Percentiles rank a stretch among this genome's conserved stretches.
phyloP scores from a whole-genome alignment of 2,797 vertebrate genomes.

The Sciurus carolinensis region DNA sequence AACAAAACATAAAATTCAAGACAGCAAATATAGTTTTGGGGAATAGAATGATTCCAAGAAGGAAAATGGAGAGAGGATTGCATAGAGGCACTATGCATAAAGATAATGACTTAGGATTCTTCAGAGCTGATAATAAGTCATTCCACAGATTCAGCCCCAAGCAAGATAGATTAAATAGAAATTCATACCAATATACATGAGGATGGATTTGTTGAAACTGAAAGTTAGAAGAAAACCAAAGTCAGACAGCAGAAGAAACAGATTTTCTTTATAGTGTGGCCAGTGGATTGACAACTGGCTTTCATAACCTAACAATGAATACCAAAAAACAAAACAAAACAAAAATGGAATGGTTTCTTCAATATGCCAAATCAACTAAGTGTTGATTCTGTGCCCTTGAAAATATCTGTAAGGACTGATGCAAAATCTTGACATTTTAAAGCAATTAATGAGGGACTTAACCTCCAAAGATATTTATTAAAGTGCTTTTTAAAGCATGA shows the following conservation, averaged over 20 bases:
- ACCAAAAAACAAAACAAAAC: background rate
- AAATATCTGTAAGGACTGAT: background rate
- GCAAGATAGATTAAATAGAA: slow-evolving; percentile 56
- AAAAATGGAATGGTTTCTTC: background rate
- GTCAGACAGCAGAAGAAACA: background rate
- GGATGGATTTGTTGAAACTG: background rate
- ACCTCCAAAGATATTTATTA: background rate
- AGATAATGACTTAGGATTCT: background rate
- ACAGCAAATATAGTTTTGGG: background rate
- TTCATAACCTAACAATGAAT: background rate
- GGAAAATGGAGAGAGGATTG: background rate
- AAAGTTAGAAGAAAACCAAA: slow-evolving; percentile 46
- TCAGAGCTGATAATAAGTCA: background rate
- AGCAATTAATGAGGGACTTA: background rate
- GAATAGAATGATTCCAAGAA: background rate
- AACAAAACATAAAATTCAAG: background rate
- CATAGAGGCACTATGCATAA: background rate
- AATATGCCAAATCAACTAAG: background rate
- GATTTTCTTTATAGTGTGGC: background rate
- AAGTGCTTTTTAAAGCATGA: background rate
- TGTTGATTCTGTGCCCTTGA: background rate
- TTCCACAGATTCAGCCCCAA: background rate
- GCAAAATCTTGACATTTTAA: background rate
- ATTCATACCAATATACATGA: background rate
- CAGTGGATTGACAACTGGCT: background rate